Conservation (phyloP, 2,888 invertebrate genomes). For the Dione vanillae region DNA sequence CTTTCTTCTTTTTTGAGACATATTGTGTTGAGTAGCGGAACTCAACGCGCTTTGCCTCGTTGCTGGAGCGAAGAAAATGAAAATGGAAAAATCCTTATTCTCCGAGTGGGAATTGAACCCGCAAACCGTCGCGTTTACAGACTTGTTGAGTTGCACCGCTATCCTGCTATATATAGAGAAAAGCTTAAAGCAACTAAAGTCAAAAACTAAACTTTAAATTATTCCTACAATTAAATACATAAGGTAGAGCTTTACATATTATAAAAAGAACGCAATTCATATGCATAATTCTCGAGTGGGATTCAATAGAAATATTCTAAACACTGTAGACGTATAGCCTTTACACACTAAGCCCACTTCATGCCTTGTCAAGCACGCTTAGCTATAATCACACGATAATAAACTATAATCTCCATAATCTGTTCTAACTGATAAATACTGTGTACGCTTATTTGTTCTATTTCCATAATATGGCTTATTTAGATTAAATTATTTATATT, state of each 20-base stretch:
- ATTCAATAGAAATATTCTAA: constrained; percentile 7
- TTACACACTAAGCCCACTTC: constrained; percentile 32
- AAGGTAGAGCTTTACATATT: neutral
- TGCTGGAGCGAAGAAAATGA: no score
- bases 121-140: no score
- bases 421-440: constrained; percentile 25
- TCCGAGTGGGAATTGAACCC: no score
- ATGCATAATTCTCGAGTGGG: neutral
- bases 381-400: constrained; percentile 31
- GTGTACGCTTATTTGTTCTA: constrained; percentile 19
- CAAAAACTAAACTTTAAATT: no score
- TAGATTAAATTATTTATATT: neutral
- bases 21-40: no score
- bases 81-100: no score
- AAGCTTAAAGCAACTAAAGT: no score
- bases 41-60: no score
- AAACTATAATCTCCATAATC: constrained; percentile 32
- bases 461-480: constrained; percentile 13
- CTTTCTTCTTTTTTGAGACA: no score
- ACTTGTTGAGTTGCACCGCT: no score
- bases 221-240: neutral
- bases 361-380: constrained; percentile 36
- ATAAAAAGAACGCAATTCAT: neutral
- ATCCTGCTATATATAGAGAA: no score
- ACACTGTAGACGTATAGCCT: constrained; percentile 25